These are phyloP conservation scores for Takifugu bimaculatus DNA, from an alignment of 2,113 vertebrate species.

Conservation along the genomic window DNA sequence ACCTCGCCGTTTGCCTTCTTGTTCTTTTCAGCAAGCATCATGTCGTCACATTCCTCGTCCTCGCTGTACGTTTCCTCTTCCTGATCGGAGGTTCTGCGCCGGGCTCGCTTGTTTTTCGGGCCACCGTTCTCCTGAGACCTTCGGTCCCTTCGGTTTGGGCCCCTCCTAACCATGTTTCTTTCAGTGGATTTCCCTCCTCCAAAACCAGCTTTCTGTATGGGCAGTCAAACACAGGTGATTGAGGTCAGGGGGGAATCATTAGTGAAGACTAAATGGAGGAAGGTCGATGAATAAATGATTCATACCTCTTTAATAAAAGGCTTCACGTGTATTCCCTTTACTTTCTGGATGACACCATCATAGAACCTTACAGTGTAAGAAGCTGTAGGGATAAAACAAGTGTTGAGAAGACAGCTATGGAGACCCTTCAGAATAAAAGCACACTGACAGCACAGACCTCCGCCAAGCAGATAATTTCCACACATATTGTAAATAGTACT, in stretches of 20 bases:
- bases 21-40: constrained; percentile 32
- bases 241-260: neutral
- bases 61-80: constrained; percentile 68
- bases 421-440: neutral
- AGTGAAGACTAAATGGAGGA: neutral
- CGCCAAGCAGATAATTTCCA: too few species aligned
- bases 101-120: constrained; percentile 56
- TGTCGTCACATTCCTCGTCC: constrained; percentile 53
- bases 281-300: neutral
- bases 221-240: neutral
- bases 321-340: constrained; percentile 97
- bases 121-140: constrained; percentile 63
- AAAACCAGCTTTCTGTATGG: constrained; percentile 44
- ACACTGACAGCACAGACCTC: too few species aligned
- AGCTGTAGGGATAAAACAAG: constrained; percentile 67
- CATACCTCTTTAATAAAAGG: constrained; percentile 85
- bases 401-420: neutral
- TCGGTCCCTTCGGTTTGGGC: constrained; percentile 50
- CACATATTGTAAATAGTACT: too few species aligned
- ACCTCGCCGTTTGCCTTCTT: constrained; percentile 41
- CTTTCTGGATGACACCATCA: constrained; percentile 94
- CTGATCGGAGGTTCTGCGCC: constrained; percentile 67
- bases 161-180: constrained; percentile 55
- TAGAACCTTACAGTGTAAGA: constrained; percentile 99
- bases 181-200: constrained; percentile 52